Evolutionary conservation across 2,888 invertebrate species (phyloP).

Genomic region (Liopterus haemorrhoidalis): DNA sequence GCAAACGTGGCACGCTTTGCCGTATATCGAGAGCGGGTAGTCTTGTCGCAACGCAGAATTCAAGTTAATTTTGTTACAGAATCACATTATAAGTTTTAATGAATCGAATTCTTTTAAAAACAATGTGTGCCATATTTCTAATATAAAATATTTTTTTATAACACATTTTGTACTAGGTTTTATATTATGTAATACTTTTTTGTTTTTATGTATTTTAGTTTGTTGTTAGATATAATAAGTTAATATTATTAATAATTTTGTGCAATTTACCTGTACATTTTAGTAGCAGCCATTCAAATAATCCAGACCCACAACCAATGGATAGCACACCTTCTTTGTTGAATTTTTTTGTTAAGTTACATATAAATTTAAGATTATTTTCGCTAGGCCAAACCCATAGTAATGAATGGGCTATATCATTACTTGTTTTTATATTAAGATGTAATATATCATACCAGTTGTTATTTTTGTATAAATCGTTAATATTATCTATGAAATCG

Average conservation of each 20-base stretch:
- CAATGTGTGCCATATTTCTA: no score
- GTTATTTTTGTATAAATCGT: slow-evolving; percentile 44
- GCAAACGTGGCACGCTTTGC: no score
- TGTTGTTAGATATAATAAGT: no score
- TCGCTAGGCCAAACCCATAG: slow-evolving; percentile 72
- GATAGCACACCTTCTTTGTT: slow-evolving; percentile 55
- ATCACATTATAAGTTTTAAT: no score
- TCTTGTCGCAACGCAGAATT: no score
- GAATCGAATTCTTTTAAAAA: no score
- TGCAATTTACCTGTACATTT: slow-evolving; percentile 54
- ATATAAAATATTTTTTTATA: no score
- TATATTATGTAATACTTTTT: no score
- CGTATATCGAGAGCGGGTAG: no score
- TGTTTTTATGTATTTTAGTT: no score
- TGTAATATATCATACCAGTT: slow-evolving; percentile 47
- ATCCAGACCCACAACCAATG: slow-evolving; percentile 73
- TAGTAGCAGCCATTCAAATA: slow-evolving; percentile 74
- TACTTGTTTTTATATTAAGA: slow-evolving; percentile 48
- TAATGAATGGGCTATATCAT: slow-evolving; percentile 42
- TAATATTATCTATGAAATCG: slow-evolving; percentile 44
- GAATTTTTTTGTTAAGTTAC: slow-evolving; percentile 45
- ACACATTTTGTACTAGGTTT: no score
- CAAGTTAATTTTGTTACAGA: no score
- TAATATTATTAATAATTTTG: not conserved
- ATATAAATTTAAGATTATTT: slow-evolving; percentile 57